Conservation (phyloP, 1,140 invertebrate genomes). For the Drosophila trapezifrons region DNA sequence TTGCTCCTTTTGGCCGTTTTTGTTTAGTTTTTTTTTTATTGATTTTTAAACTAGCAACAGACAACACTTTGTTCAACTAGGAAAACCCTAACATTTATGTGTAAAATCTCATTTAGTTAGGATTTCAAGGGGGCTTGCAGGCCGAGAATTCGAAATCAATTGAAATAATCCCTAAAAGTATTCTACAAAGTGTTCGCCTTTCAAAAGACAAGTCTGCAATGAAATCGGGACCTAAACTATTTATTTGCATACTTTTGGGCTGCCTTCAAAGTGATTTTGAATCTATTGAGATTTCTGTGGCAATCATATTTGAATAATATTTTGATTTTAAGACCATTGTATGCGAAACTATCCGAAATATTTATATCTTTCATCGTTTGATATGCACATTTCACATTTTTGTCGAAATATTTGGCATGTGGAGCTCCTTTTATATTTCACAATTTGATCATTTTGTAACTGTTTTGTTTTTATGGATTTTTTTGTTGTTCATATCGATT, state of each 20-base stretch:
- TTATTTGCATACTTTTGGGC: neutral
- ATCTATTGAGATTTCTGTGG: neutral
- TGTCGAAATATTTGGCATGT: neutral
- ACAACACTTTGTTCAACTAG: neutral
- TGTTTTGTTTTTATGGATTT: conserved; percentile 45
- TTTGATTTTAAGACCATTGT: neutral
- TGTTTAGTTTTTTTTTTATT: conserved; percentile 6
- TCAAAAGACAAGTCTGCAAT: too few species aligned
- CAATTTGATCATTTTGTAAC: conserved; percentile 13
- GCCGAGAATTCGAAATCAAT: neutral
- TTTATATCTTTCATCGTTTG: neutral
- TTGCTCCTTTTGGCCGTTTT: conserved; percentile 5
- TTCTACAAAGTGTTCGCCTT: neutral
- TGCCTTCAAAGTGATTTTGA: neutral
- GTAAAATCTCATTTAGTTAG: neutral
- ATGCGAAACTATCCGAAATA: neutral
- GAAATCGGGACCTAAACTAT: neutral
- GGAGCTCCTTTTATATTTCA: conserved; percentile 4
- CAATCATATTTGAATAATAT: neutral
- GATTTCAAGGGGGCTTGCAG: too few species aligned
- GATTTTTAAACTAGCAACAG: conserved; percentile 7
- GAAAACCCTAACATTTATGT: neutral
- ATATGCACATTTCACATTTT: conserved; percentile 7
- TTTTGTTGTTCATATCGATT: conserved; percentile 61
- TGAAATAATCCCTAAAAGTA: neutral